Evolutionary conservation across 2,888 invertebrate species (phyloP).

Genomic region (Luperina testacea): DNA sequence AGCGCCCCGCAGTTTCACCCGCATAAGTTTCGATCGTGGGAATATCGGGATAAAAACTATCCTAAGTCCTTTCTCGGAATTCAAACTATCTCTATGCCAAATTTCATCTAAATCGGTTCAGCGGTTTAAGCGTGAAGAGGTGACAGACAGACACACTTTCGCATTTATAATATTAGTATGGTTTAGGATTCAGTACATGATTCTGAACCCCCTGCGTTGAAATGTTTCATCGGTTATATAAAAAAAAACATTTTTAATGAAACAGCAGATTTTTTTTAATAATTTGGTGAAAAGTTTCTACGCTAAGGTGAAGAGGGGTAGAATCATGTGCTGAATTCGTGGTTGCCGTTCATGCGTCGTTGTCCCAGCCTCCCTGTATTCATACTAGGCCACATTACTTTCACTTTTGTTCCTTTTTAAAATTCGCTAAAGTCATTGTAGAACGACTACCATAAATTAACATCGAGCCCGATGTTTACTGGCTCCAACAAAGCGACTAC

Average conservation of each 20-base stretch:
- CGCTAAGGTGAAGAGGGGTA: background rate
- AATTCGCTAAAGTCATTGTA: background rate
- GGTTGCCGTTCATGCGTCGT: background rate
- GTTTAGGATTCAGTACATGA: background rate
- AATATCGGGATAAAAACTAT: too few relatives aligned
- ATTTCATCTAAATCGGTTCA: too few relatives aligned
- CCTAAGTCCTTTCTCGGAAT: too few relatives aligned
- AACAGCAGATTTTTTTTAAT: background rate
- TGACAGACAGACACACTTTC: too few relatives aligned
- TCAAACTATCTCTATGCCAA: too few relatives aligned
- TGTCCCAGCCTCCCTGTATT: background rate
- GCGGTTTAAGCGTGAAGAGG: too few relatives aligned
- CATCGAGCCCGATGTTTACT: constrained; percentile 24
- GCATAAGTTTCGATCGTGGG: too few relatives aligned
- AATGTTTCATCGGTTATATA: background rate
- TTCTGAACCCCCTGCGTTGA: background rate
- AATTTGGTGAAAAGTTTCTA: background rate
- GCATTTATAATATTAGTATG: too few relatives aligned
- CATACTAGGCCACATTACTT: background rate
- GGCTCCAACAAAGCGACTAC: constrained; percentile 13
- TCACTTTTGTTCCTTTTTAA: background rate
- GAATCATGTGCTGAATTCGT: background rate
- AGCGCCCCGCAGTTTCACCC: too few relatives aligned
- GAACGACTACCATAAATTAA: constrained; percentile 28
- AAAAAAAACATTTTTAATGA: background rate